Evolutionary conservation across 2,113 vertebrate species (phyloP), one percentile per base, ranked within the genome.

Genomic region (Nothocercus julius): DNA sequence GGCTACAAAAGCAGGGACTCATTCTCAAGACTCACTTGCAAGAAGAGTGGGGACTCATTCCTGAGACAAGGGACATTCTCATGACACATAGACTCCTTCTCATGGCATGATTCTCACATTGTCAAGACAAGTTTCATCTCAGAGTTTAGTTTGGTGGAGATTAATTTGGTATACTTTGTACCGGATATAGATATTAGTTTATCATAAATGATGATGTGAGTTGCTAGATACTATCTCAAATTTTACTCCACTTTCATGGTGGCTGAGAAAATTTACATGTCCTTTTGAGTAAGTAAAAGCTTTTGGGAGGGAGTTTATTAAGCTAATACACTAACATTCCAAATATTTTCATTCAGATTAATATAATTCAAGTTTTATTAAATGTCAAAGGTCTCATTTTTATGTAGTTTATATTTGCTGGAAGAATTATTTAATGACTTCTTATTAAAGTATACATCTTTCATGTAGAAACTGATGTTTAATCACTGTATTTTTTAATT

Each of bases 361-460:
- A 12, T 93, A 53, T 82, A 3, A 81, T 68, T 82, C 69, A 82
- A 34, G 66, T 54, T 15, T 79, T 79, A 51, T 72, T 80, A 72
- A 24, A 92, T 75, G 8, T 54, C 59, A 62, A 90, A 79, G 1
- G 20, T 42, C 91, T 92, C 69, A 84, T 64, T 45, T 91, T 93
- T 75, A 82, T 85, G 84, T 92, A 44, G 7, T 95, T 89, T 87
- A 6, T 85, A 92, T 66, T 92, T 95, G 56, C 54, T 85, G 82
- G 49, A 8, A 59, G 85, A 82, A 5, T 69, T 95, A 97, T 96
- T 96, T 96, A 96, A 96, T 80, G 70, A 82, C 0, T 7, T 77
- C 0, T 7, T 77, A 96, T 92, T 96, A 96, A 96, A 95, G 56
- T 24, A 56, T 7, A 36, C 1, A 6, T 82, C 45, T 92, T 94